Evolutionary conservation across 64 coral and sea anemone genomes (phyloP).

Genomic region (Montipora efflorescens): DNA sequence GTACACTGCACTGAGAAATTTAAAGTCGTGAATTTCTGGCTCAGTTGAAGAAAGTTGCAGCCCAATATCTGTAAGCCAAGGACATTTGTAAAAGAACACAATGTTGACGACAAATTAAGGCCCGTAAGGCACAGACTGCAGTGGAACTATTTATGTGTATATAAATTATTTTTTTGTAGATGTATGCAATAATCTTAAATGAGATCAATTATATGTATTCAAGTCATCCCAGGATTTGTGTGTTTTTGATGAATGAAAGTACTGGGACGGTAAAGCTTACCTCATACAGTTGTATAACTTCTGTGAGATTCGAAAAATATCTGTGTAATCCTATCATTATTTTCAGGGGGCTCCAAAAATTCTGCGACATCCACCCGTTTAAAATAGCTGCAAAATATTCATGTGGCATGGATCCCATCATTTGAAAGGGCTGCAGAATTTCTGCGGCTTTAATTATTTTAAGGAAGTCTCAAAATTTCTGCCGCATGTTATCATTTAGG

Average conservation of each 20-base stretch:
- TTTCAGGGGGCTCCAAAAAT: too few species aligned
- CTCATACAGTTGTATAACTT: not conserved
- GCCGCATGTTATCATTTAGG: too few species aligned
- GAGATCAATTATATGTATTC: not conserved
- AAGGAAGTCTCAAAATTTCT: too few species aligned
- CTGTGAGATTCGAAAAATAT: too few species aligned
- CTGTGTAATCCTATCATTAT: too few species aligned
- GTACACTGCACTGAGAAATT: constrained; percentile 28
- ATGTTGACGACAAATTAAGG: not conserved
- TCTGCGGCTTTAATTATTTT: too few species aligned
- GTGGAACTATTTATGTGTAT: too few species aligned
- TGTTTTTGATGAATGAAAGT: not conserved
- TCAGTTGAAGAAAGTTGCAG: not conserved
- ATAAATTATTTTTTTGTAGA: not conserved
- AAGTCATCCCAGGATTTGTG: not conserved
- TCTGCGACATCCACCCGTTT: too few species aligned
- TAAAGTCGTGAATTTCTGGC: not conserved
- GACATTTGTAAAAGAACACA: constrained; percentile 1
- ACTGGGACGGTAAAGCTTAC: not conserved
- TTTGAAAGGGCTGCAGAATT: too few species aligned
- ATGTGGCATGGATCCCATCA: too few species aligned
- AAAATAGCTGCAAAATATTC: too few species aligned
- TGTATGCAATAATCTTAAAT: not conserved
- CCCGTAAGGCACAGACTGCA: not conserved
- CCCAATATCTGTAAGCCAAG: constrained; percentile 1